Evolutionary conservation across 53 echinoderm and acorn worm genomes (phyloP).

Genomic region (Patiria pectinifera): DNA sequence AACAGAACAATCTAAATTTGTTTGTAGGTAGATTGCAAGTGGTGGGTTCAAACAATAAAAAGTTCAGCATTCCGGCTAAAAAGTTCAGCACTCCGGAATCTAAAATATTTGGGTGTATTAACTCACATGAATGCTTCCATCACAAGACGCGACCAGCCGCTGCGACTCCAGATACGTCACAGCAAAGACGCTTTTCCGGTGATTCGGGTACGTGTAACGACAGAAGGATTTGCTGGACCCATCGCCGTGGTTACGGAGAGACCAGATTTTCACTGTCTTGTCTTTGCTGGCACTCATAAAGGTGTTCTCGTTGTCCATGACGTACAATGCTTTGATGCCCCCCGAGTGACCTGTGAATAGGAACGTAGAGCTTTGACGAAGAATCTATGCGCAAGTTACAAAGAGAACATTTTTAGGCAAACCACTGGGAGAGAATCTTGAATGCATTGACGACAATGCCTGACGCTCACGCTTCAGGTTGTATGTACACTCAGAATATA

Average conservation of each 20-base stretch:
- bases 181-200: conserved; percentile 91
- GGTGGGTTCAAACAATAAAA: no score
- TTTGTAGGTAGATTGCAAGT: no score
- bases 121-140: conserved; percentile 94
- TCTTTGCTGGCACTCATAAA: conserved; percentile 96
- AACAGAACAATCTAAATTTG: not conserved
- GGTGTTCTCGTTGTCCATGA: conserved; percentile 90
- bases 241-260: conserved; percentile 90
- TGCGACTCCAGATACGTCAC: conserved; percentile 88
- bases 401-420: no score
- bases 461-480: no score
- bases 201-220: conserved; percentile 86
- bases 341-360: conserved; percentile 78
- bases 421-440: not conserved
- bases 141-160: conserved; percentile 92
- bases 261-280: conserved; percentile 97
- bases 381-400: no score
- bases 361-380: no score
- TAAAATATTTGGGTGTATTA: not conserved
- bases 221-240: conserved; percentile 76
- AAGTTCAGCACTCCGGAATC: no score
- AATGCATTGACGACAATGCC: not conserved
- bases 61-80: no score
- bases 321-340: conserved; percentile 80
- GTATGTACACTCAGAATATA: no score